Percentiles rank a stretch among this genome's conserved stretches.
Conservation (phyloP, 1,140 invertebrate species). For the Drosophila melanogaster region Release_6_plus_ISO1_MT NC_004354.4:1732501-1733000, state of each 20-base stretch:
- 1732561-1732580: conserved; percentile 6
- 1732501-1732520: conserved; percentile 82
- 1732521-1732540: conserved; percentile 68
- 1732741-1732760: conserved; percentile 59
- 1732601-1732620: conserved; percentile 8
- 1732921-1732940: conserved; percentile 34
- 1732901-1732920: conserved; percentile 25
- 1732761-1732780: conserved; percentile 75
- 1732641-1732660: too few relatives aligned
- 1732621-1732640: conserved; percentile 2
- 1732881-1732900: conserved; percentile 28
- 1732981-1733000: conserved; percentile 20
- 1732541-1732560: conserved; percentile 76
- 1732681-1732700: too few relatives aligned
- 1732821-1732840: neutral
- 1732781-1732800: conserved; percentile 57
- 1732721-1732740: conserved; percentile 5
- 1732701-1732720: too few relatives aligned
- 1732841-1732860: neutral
- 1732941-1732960: neutral
- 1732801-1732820: conserved; percentile 8
- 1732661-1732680: neutral
- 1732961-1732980: conserved; percentile 49
- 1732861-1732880: conserved; percentile 1
- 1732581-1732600: neutral